Evolutionary conservation across 2,797 vertebrate species (phyloP).

Genomic region (Protosalanx chinensis): DNA sequence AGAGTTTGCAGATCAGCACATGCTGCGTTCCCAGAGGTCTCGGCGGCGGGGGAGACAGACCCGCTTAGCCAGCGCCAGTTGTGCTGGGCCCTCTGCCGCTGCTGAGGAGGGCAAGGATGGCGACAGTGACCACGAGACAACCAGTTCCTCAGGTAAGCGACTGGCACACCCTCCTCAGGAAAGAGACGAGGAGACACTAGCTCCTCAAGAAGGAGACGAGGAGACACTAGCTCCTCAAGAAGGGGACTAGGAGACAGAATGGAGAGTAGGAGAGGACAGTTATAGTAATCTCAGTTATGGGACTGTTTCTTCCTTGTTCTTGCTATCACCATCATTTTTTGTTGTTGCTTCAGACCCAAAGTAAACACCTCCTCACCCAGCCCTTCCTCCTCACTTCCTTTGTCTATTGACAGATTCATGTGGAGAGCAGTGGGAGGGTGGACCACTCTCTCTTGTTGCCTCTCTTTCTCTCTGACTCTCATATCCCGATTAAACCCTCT

Average conservation of each 20-base stretch:
- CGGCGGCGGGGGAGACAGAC: conserved; percentile 81
- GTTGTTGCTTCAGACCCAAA: conserved; percentile 36
- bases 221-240: neutral
- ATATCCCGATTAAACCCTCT: conserved; percentile 16
- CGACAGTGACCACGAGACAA: conserved; percentile 93
- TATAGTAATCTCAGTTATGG: neutral
- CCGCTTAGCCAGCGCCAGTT: conserved; percentile 73
- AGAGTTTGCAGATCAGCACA: conserved; percentile 91
- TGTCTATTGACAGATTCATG: conserved; percentile 49
- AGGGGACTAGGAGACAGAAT: neutral
- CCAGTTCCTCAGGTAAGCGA: conserved; percentile 66
- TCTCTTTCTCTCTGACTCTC: conserved; percentile 19
- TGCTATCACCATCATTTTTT: conserved; percentile 40
- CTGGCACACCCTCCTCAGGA: neutral
- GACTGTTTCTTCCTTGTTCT: no score
- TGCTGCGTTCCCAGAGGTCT: conserved; percentile 82
- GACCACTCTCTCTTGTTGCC: conserved; percentile 32
- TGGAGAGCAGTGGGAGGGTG: conserved; percentile 37
- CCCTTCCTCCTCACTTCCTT: conserved; percentile 20
- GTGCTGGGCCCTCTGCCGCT: conserved; percentile 75
- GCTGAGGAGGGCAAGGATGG: conserved; percentile 82
- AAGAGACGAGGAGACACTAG: neutral
- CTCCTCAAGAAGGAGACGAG: neutral
- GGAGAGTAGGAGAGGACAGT: neutral
- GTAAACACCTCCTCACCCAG: conserved; percentile 51